phyloP scores from a whole-genome alignment of 2,113 vertebrate genomes.

The Dasypus novemcinctus region DNA sequence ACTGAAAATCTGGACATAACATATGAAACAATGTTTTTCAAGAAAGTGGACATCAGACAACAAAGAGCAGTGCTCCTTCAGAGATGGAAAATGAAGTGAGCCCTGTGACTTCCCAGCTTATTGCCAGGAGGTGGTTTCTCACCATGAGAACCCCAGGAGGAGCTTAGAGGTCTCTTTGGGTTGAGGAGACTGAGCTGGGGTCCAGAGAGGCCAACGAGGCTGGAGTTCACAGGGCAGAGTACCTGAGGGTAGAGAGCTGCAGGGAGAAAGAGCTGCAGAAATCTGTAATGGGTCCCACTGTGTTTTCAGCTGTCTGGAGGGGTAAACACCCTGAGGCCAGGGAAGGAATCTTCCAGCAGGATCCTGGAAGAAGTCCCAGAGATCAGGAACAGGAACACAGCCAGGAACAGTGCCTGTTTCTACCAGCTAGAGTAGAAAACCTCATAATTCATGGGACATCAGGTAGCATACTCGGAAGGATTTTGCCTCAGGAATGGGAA shows the following conservation, averaged over 20 bases:
- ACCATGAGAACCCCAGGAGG: background rate
- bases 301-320: background rate
- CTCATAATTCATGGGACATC: background rate
- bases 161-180: background rate
- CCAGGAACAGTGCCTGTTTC: background rate
- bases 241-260: background rate
- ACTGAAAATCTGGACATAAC: background rate
- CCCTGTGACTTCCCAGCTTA: background rate
- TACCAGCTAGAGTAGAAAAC: background rate
- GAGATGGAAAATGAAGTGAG: background rate
- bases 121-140: background rate
- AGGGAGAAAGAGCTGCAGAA: background rate
- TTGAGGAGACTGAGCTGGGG: background rate
- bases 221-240: background rate
- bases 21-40: slow-evolving; percentile 6
- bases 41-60: background rate
- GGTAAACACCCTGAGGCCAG: background rate
- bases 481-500: background rate
- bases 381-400: background rate
- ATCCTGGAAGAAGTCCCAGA: background rate
- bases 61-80: background rate
- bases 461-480: background rate
- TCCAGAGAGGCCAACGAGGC: background rate
- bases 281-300: background rate
- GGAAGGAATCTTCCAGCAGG: background rate